Evolutionary conservation across 2,888 invertebrate genomes (phyloP).

Genomic region (Polia nebulosa): DNA sequence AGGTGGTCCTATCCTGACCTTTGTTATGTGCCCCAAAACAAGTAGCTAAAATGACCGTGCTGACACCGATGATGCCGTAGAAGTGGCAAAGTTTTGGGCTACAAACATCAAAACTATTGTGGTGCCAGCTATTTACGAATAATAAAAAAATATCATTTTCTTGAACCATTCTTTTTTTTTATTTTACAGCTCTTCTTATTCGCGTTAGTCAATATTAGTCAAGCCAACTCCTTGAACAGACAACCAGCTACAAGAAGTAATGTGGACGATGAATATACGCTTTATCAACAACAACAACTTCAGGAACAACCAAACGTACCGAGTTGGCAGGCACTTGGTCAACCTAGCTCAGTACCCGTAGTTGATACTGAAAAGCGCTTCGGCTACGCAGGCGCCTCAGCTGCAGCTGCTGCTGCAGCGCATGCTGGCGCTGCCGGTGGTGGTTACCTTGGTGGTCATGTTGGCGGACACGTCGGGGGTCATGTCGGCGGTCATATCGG

Average conservation of each 20-base stretch:
- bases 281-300: constrained; percentile 20
- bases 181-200: constrained; percentile 34
- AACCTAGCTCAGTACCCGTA: background rate
- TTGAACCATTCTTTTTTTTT: background rate
- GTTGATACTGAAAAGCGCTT: constrained; percentile 29
- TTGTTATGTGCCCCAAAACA: background rate
- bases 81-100: background rate
- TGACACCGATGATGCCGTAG: background rate
- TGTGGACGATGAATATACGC: constrained; percentile 3
- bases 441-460: constrained; percentile 23
- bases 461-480: constrained; percentile 32
- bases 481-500: constrained; percentile 28
- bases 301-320: background rate
- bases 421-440: constrained; percentile 16
- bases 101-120: background rate
- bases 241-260: constrained; percentile 24
- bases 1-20: background rate
- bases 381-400: background rate
- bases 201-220: constrained; percentile 19
- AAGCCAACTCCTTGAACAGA: constrained; percentile 40
- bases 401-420: constrained; percentile 12
- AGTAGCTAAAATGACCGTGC: no score
- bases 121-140: background rate
- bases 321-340: constrained; percentile 1
- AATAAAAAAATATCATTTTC: no score